Evolutionary conservation across 2,888 invertebrate genomes (phyloP), one percentile per base, ranked within the genome.

Genomic region (Thysanoteuthis rhombus): DNA sequence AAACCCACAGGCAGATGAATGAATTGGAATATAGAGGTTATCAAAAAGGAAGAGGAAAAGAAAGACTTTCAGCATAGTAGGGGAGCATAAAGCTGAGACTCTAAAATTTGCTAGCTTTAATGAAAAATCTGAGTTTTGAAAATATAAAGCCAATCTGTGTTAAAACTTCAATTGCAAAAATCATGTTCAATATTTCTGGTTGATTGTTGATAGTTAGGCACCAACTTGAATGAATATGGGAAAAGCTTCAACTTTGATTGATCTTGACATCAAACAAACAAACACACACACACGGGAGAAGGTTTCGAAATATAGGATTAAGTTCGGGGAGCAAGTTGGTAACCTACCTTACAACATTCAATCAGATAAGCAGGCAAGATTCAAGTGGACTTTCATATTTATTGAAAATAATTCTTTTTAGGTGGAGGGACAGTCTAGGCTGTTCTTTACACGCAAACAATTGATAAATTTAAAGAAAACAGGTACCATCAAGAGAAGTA

Each of bases 291-390:
- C n/a, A n/a, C n/a, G n/a, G n/a, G n/a, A n/a, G n/a, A 32, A 32
- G 19, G n/a, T 75, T 75, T 75, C 6, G 16, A 42, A 42, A 42
- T 47, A 2, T 75, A 19, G 16, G n/a, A 36, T 12, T 2, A 36
- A 16, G n/a, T n/a, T n/a, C n/a, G 16, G 16, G 10, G n/a, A n/a
- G 12, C n/a, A 75, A 75, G 75, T 75, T n/a, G n/a, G 75, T 75
- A n/a, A 75, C 75, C 75, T 16, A 75, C n/a, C 32, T 75, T n/a
- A 75, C n/a, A 75, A 75, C n/a, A 75, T 75, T 36, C 75, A 75
- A 75, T n/a, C n/a, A 75, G 75, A 75, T 75, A 75, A 75, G 75
- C 75, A 75, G 75, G 75, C n/a, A n/a, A 75, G 75, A 75, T n/a
- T 75, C 16, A 75, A 75, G 75, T 75, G 75, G 75, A 75, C 75